Evolutionary conservation across 2,888 invertebrate species (phyloP), one percentile per base, ranked within the genome.

Genomic region (Gryllus longicercus): DNA sequence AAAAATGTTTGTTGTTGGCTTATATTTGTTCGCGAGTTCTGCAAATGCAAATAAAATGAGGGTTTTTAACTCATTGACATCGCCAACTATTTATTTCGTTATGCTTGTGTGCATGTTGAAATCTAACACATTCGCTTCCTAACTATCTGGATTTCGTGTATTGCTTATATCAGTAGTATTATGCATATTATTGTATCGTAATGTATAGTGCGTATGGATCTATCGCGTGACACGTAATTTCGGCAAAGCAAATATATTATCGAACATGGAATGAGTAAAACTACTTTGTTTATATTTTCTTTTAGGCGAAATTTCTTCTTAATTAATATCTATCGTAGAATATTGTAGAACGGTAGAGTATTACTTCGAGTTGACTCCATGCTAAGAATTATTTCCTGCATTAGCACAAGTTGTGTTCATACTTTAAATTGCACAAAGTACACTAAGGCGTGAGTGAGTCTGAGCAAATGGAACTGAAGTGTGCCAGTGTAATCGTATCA

Each of bases 221-320:
- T 63, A 14, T 63, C 63, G 18, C 63, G 63, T 16, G 18, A 63
- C 18, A 63, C 18, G 63, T 63, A 63, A 63, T 63, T 16, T 63
- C 63, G 63, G 2, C 63, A 63, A 63, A 63, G 63, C 63, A 18
- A 63, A 63, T 10, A 14, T 38, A 38, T 4, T 63, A 18, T 18
- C 63, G 63, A 63, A 63, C 3, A 16, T 63, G 63, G 63, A 63
- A 63, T 63, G 63, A 14, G 63, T 63, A 63, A 63, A 16, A 63
- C 18, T 63, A 18, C 63, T 18, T 63, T 63, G 63, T 63, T 63
- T 63, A 18, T 63, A 63, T 63, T 16, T 16, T 63, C 18, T 4
- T 18, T 63, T 63, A 63, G 63, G 63, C 63, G 63, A 63, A 14
- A 63, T 63, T 63, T 63, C 63, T 63, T 63, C 63, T 63, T 63